Conservation (phyloP, 30 jellyfish, hydroid and myxozoan species). For the Morbakka virulenta region DNA sequence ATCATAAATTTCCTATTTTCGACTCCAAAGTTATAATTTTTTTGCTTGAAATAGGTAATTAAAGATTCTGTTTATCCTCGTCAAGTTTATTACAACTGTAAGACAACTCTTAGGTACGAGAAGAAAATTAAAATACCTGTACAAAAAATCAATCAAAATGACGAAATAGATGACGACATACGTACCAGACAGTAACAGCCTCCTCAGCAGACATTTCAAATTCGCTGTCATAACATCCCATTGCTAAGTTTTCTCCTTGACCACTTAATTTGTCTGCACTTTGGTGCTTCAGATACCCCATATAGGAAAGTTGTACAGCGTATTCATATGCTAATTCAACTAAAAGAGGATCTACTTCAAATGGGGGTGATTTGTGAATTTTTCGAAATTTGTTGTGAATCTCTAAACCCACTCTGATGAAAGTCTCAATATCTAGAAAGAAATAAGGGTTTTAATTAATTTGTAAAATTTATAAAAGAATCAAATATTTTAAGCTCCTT, state of each 20-base stretch:
- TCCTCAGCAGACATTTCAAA: constrained; percentile 98
- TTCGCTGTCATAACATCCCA: constrained; percentile 95
- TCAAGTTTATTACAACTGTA: no score
- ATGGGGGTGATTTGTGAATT: constrained; percentile 83
- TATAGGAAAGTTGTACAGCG: constrained; percentile 72
- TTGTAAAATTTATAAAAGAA: no score
- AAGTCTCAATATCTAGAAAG: constrained; percentile 74
- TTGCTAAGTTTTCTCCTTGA: constrained; percentile 87
- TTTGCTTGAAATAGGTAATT: no score
- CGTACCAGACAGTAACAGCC: constrained; percentile 96
- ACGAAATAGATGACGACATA: neutral
- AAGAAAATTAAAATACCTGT: no score
- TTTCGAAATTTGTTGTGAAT: constrained; percentile 82
- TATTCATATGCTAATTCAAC: constrained; percentile 73
- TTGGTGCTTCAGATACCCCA: constrained; percentile 86
- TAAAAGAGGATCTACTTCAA: constrained; percentile 60
- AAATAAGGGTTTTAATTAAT: no score
- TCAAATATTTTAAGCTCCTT: no score
- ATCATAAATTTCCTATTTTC: no score
- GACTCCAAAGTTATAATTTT: no score
- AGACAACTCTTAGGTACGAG: no score
- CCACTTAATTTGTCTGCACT: constrained; percentile 16
- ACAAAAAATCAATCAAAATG: no score
- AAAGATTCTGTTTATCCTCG: no score
- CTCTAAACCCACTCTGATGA: constrained; percentile 82